Conservation (phyloP, 2,888 invertebrate genomes). For the Mesorhabditis belari region DNA sequence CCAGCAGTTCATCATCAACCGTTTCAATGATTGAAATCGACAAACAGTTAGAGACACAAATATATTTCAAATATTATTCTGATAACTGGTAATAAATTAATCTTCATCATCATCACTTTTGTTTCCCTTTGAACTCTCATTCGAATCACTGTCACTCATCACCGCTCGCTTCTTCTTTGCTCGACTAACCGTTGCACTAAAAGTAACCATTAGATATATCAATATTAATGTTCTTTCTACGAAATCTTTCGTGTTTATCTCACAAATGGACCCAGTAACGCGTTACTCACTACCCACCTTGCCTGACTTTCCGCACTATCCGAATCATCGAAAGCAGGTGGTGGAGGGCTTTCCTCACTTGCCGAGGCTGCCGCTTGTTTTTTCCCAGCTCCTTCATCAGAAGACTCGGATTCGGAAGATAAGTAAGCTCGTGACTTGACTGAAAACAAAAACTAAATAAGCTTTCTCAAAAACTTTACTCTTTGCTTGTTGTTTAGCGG, state of each 20-base stretch:
- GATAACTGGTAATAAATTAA: no score
- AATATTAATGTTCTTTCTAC: no score
- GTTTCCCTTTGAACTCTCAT: no score
- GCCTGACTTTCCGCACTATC: background rate
- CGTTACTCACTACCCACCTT: background rate
- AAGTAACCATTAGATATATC: background rate
- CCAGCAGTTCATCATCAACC: no score
- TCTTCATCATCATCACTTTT: no score
- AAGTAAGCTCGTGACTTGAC: constrained; percentile 36
- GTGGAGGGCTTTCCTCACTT: constrained; percentile 9
- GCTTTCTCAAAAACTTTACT: constrained; percentile 6
- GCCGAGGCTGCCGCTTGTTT: constrained; percentile 2
- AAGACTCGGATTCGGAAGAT: constrained; percentile 29
- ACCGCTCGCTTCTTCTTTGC: background rate
- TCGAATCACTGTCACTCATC: no score
- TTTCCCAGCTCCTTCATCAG: constrained; percentile 19
- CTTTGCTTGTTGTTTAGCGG: constrained; percentile 28
- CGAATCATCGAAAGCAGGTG: constrained; percentile 8
- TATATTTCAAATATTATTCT: no score
- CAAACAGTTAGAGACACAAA: no score
- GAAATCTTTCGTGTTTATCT: no score
- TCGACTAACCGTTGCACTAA: background rate
- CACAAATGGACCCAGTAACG: no score
- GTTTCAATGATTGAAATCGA: no score
- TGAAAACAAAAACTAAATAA: constrained; percentile 8